Evolutionary conservation across 2,797 vertebrate species (phyloP).

Genomic region (Eulemur coronatus): DNA sequence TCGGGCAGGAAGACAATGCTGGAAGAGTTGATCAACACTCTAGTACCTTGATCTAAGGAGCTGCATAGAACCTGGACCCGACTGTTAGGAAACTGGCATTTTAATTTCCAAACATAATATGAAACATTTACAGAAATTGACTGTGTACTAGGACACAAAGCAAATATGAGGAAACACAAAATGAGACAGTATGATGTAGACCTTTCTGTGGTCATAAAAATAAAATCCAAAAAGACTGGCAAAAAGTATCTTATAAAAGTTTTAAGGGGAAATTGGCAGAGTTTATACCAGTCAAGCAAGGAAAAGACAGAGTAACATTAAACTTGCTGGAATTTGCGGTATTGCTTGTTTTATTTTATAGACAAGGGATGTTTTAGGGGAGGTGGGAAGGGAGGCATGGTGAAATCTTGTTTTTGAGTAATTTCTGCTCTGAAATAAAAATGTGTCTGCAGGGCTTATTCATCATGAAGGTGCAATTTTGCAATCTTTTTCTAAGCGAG

Average conservation of each 20-base stretch:
- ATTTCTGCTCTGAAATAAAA: slow-evolving; percentile 27
- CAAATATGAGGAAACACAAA: not conserved
- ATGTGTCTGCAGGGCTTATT: not conserved
- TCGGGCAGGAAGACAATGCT: not conserved
- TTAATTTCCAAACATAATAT: not conserved
- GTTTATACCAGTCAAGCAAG: not conserved
- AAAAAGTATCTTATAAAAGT: not conserved
- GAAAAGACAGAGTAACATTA: not conserved
- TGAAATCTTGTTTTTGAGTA: not conserved
- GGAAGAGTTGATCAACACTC: not conserved
- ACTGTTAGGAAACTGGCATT: not conserved
- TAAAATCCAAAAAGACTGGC: not conserved
- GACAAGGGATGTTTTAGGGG: not conserved
- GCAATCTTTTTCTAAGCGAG: not conserved
- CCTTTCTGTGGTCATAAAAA: not conserved
- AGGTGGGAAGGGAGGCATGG: not conserved
- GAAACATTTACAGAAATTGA: not conserved
- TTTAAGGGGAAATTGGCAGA: not conserved
- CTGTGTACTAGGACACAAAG: not conserved
- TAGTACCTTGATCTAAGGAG: not conserved
- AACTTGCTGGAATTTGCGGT: not conserved
- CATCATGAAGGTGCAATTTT: not conserved
- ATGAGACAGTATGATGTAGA: not conserved
- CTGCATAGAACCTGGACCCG: not conserved
- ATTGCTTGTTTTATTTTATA: not conserved